Evolutionary conservation across 2,797 vertebrate species (phyloP), one percentile per base, ranked within the genome.

Genomic region (Poecilia picta): DNA sequence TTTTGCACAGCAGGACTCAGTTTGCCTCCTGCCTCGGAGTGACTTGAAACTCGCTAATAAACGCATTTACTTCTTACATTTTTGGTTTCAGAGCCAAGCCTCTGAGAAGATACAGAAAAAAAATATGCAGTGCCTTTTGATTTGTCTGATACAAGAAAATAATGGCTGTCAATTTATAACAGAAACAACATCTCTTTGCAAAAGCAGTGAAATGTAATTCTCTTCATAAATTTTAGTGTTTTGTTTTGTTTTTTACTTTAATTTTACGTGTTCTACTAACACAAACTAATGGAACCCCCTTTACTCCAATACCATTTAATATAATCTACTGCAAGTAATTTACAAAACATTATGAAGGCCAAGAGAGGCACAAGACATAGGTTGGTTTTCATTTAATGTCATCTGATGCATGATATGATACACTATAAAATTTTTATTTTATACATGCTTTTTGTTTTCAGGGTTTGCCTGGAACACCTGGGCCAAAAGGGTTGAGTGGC

Each of bases 381-480:
- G 12, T 57, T 51, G 23, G 3, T 53, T 53, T 33, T 36, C 6
- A 36, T 64, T 11, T 18, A 46, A 43, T 20, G 1, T 66, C n/a
- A 31, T n/a, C 46, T 70, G 8, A n/a, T 33, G 28, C 16, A 13
- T 51, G 36, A 64, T 57, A 18, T 51, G n/a, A n/a, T n/a, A n/a
- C n/a, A 18, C 28, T 62, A 18, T 18, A 53, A 72, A 36, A 70
- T n/a, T n/a, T n/a, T n/a, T n/a, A n/a, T n/a, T n/a, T n/a, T n/a
- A n/a, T n/a, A n/a, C n/a, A n/a, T 79, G 0, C 71, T 86, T 62
- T 89, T 31, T 89, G 46, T 88, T 87, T 90, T 82, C 73, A 99
- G 98, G 98, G 98, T 82, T 94, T 99, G 53, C 97, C 97, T 85
- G 98, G 98, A 28, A 90, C 90, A 84, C 94, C 96, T 68, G 98